These are phyloP conservation scores for Drosophila buzzatii DNA, from an alignment of 2,888 invertebrate species.

Conservation along the genomic window DNA sequence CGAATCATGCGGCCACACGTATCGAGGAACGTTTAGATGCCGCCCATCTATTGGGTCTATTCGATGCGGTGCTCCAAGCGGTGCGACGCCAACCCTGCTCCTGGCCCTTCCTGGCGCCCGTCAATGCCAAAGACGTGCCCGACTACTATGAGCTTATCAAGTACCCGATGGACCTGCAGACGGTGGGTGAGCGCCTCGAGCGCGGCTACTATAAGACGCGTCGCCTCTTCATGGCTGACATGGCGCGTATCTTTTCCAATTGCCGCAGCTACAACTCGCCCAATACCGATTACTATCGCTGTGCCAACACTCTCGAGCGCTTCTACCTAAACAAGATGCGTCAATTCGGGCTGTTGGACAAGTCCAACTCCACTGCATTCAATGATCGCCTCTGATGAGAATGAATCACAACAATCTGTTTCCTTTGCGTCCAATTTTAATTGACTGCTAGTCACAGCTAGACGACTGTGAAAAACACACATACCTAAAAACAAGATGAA, in stretches of 20 bases:
- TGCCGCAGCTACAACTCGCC: constrained; percentile 97
- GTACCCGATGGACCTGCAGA: constrained; percentile 96
- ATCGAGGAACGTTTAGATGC: constrained; percentile 85
- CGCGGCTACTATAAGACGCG: constrained; percentile 92
- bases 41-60: constrained; percentile 88
- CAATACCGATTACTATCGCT: constrained; percentile 96
- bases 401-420: not conserved
- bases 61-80: constrained; percentile 89
- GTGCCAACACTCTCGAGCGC: constrained; percentile 95
- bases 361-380: not conserved
- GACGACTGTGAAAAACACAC: not conserved
- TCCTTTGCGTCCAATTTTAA: not conserved
- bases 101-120: constrained; percentile 98
- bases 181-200: constrained; percentile 83
- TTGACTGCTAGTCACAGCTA: not conserved
- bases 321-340: constrained; percentile 97
- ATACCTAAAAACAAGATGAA: not conserved
- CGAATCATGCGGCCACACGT: constrained; percentile 87
- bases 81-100: constrained; percentile 92
- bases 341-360: constrained; percentile 88
- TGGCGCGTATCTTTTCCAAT: constrained; percentile 97
- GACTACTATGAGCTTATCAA: constrained; percentile 98
- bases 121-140: constrained; percentile 94
- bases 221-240: constrained; percentile 96
- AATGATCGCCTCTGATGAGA: not conserved